phyloP scores from a whole-genome alignment of 2,797 vertebrate genomes.

The Crenuchus spilurus region DNA sequence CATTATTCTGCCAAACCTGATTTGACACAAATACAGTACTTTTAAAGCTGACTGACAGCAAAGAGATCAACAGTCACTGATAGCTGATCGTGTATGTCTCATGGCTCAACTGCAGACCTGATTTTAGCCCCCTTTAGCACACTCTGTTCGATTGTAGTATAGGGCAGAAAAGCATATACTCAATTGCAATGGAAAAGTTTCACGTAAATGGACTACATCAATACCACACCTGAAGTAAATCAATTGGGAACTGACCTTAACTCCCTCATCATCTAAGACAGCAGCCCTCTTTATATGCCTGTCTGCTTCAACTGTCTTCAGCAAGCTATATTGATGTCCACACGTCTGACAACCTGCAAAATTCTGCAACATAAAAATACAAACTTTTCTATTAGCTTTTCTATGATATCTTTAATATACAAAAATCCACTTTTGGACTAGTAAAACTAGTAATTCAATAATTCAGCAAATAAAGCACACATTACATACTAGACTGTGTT shows the following conservation, averaged over 20 bases:
- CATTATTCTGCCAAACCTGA: not conserved
- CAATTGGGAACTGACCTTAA: constrained; percentile 74
- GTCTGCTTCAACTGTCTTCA: constrained; percentile 60
- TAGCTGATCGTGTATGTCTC: constrained; percentile 24
- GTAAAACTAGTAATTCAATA: not conserved
- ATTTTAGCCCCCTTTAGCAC: constrained; percentile 69
- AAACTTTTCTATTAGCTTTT: not conserved
- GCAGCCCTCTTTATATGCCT: constrained; percentile 69
- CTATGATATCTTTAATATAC: not conserved
- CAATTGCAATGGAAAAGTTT: constrained; percentile 72
- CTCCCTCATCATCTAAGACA: constrained; percentile 67
- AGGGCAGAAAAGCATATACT: constrained; percentile 68
- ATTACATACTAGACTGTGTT: not conserved
- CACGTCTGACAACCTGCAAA: constrained; percentile 16
- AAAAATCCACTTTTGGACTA: not conserved
- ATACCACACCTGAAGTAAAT: constrained; percentile 75
- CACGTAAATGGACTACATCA: constrained; percentile 78
- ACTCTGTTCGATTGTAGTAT: constrained; percentile 72
- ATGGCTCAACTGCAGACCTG: constrained; percentile 73
- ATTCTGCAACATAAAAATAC: constrained; percentile 33
- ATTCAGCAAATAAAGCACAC: not conserved
- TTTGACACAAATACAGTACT: not conserved
- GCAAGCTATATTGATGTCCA: constrained; percentile 34
- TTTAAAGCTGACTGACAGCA: constrained; percentile 15
- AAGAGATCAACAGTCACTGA: constrained; percentile 18